These are phyloP conservation scores for Rhyacichthys aspro DNA, from an alignment of 2,797 vertebrate genomes.

Conservation along the genomic window DNA sequence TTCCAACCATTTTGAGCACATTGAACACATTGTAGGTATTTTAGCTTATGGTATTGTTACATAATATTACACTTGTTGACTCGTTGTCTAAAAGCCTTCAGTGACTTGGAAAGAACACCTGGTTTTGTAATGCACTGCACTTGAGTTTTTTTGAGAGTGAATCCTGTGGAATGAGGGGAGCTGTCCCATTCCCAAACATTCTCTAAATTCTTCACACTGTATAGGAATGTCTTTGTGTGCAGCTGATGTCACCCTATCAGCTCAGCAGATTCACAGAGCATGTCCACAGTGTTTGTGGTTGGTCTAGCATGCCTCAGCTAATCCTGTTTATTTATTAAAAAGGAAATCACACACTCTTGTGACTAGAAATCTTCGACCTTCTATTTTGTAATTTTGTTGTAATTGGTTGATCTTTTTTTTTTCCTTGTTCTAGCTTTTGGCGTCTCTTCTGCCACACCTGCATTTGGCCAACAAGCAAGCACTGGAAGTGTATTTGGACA, in stretches of 20 bases:
- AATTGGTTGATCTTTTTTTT: neutral
- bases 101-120: neutral
- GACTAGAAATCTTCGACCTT: neutral
- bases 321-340: conserved; percentile 1
- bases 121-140: conserved; percentile 4
- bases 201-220: conserved; percentile 52
- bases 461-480: conserved; percentile 88
- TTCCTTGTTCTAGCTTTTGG: conserved; percentile 82
- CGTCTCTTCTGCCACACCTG: conserved; percentile 77
- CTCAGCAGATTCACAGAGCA: conserved; percentile 29
- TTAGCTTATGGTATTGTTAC: too few species aligned
- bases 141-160: neutral
- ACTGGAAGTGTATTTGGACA: conserved; percentile 87
- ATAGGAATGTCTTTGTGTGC: conserved; percentile 44
- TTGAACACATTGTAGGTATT: too few species aligned
- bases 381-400: neutral
- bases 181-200: conserved; percentile 62
- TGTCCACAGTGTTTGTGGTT: conserved; percentile 1
- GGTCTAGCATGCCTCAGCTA: neutral
- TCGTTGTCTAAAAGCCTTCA: conserved; percentile 7
- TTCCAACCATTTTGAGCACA: too few species aligned
- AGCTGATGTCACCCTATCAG: conserved; percentile 57
- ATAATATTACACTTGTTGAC: neutral
- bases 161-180: conserved; percentile 25
- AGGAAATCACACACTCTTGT: neutral